Conservation (phyloP, 2,888 invertebrate genomes). For the Ptychoptera contaminata region DNA sequence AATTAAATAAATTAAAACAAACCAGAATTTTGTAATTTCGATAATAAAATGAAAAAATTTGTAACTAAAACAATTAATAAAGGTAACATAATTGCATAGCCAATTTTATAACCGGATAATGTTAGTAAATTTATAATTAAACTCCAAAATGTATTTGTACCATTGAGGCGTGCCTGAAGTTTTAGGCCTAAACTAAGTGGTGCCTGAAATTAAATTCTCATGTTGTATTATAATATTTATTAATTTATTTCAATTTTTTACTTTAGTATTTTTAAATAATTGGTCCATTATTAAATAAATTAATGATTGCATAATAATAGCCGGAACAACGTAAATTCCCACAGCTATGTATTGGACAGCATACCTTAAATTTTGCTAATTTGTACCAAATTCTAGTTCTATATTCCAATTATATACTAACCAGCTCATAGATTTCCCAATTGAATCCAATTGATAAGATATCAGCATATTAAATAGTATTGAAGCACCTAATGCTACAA, state of each 20-base stretch:
- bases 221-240: background rate
- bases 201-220: conserved; percentile 11
- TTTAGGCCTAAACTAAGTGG: conserved; percentile 20
- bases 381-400: too few species aligned
- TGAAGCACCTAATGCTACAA: conserved; percentile 15
- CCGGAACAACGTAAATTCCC: conserved; percentile 18
- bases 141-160: conserved; percentile 20
- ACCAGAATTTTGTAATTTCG: conserved; percentile 20
- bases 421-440: conserved; percentile 22
- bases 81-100: conserved; percentile 18
- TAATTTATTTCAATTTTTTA: background rate
- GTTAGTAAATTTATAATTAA: conserved; percentile 18
- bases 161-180: conserved; percentile 20
- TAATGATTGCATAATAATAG: conserved; percentile 16
- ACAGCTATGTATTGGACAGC: conserved; percentile 16
- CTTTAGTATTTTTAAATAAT: background rate
- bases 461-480: background rate
- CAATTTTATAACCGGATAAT: conserved; percentile 18
- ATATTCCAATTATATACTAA: conserved; percentile 8
- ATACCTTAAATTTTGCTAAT: conserved; percentile 13
- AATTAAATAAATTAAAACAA: conserved; percentile 5
- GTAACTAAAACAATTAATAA: conserved; percentile 16
- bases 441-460: conserved; percentile 10
- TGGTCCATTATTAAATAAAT: conserved; percentile 16
- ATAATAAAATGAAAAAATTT: conserved; percentile 15